These are phyloP conservation scores for Odontamblyopus rebecca DNA, from an alignment of 2,797 vertebrate species.

Conservation along the genomic window DNA sequence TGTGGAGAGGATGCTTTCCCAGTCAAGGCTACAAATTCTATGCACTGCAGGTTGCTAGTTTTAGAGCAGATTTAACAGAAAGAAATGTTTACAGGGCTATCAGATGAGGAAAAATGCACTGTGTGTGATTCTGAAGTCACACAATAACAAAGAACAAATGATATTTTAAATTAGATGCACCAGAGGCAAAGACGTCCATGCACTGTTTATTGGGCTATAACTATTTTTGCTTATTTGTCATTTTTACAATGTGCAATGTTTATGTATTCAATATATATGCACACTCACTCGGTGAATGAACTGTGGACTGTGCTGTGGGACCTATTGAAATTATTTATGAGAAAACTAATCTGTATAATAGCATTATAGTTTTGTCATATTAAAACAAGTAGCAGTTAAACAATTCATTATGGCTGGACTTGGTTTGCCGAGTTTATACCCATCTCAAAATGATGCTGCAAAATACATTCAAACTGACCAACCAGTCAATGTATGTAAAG, in stretches of 20 bases:
- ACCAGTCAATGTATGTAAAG: background rate
- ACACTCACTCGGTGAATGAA: background rate
- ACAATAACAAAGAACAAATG: background rate
- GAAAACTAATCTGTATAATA: background rate
- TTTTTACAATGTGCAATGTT: slow-evolving; percentile 7
- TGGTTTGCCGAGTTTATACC: background rate
- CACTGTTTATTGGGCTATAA: slow-evolving; percentile 3
- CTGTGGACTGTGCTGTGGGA: slow-evolving; percentile 2
- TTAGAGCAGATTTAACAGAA: slow-evolving; percentile 47
- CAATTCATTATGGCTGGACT: background rate
- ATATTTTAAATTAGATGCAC: background rate
- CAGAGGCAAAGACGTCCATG: background rate
- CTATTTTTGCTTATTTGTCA: slow-evolving; percentile 7
- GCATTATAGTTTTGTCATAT: background rate
- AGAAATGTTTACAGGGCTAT: slow-evolving; percentile 30
- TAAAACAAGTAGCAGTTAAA: background rate
- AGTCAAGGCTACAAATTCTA: slow-evolving; percentile 46
- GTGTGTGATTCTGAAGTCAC: background rate
- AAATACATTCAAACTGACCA: too few relatives aligned
- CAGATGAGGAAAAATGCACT: slow-evolving; percentile 20
- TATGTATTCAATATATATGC: background rate
- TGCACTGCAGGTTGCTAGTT: slow-evolving; percentile 43
- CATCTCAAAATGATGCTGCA: background rate
- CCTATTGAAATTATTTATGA: background rate
- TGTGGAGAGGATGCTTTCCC: slow-evolving; percentile 37